Conservation (phyloP, 2,797 vertebrate genomes). For the Poliocrania exsul region DNA sequence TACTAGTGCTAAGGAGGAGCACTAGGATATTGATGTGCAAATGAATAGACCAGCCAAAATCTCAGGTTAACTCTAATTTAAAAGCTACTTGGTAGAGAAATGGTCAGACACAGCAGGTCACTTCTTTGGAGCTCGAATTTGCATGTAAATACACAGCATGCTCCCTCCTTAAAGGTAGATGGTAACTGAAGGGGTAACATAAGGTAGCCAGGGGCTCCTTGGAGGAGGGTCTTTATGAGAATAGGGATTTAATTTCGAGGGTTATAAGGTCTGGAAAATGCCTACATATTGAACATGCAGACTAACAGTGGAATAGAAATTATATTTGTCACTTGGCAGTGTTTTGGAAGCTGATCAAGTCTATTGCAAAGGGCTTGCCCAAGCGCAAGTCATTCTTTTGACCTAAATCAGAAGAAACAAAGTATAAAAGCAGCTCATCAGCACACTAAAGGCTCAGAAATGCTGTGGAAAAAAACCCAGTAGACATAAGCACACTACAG, state of each 20-base stretch:
- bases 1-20: background rate
- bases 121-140: slow-evolving; percentile 31
- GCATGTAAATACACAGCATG: slow-evolving; percentile 49
- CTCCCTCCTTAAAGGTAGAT: background rate
- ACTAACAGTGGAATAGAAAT: background rate
- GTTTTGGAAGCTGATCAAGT: background rate
- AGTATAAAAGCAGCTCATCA: slow-evolving; percentile 10
- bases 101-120: slow-evolving; percentile 14
- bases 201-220: background rate
- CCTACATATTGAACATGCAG: background rate
- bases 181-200: background rate
- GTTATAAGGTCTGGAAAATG: background rate
- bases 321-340: background rate
- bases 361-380: background rate
- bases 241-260: background rate
- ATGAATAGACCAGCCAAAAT: background rate
- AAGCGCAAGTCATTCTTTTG: background rate
- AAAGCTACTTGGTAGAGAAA: slow-evolving; percentile 12
- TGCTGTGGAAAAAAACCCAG: background rate
- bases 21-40: slow-evolving; percentile 49
- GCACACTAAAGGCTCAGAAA: background rate
- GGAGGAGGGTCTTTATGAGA: background rate
- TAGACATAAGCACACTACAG: background rate
- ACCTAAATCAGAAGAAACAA: slow-evolving; percentile 24
- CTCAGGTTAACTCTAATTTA: slow-evolving; percentile 44